Base-by-base conservation (phyloP, 2,113 vertebrate species). In the Tichodroma muraria region DNA sequence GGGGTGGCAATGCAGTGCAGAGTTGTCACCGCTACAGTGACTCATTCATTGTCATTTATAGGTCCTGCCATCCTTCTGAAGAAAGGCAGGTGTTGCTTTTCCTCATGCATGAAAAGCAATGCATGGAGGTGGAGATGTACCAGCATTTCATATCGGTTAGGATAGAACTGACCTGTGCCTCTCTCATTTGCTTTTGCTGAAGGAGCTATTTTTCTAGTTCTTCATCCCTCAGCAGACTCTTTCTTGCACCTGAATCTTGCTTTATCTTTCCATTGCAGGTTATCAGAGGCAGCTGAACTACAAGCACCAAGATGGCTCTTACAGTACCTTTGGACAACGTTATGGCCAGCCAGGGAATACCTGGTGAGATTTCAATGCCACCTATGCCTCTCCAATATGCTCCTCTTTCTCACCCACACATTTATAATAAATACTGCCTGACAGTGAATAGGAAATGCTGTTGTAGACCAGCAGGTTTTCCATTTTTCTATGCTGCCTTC, bases 231-330 rank as follows among this genome's bases (percentile, higher is more conserved):
- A 80, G 31, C 33, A 80, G 79, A 38, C 23, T 40, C 80, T 10
- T 69, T 53, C n/a, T 63, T 66, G 31, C 30, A 71, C 60, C 56
- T 95, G 71, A 91, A 77, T 54, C 21, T 33, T 78, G 33, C 31
- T 53, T 73, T 78, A 56, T 82, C 45, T 38, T 79, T 85, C 40
- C 15, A 7, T 85, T 94, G 15, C 91, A 99, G 99, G 99, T 50
- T 99, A 99, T 95, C 99, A 99, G 95, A 98, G 98, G 76, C 98
- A 99, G 84, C 96, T 99, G 54, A 99, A 96, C 90, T 99, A 99
- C 95, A 98, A 98, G 73, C 98, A 98, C 42, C 0, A 0, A 0
- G 97, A 98, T 52, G 99, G 99, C 7, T 98, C 98, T 57, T 99
- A 98, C 66, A 99, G 98, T 86, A 98, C 99, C 15, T 99, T 99